A percentile compares a stretch with the other conserved stretches of the same genome.
Evolutionary conservation across 1,140 invertebrate genomes (phyloP).

Genomic region (Anadara kagoshimensis): DNA sequence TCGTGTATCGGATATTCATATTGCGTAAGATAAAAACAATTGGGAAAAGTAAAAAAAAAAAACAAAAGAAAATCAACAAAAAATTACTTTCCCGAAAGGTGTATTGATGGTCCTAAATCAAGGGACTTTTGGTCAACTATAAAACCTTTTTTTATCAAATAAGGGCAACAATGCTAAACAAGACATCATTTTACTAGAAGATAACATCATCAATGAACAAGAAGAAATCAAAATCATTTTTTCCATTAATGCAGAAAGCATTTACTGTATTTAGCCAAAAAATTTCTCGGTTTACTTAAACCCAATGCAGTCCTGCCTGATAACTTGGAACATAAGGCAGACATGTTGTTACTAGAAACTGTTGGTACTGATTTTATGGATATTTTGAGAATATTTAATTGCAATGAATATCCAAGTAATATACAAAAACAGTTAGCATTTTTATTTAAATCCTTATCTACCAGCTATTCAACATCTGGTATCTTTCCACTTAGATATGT

Average conservation of each 20-base stretch:
- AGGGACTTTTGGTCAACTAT: too few relatives aligned
- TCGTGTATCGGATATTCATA: too few relatives aligned
- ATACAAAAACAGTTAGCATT: not conserved
- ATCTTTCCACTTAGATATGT: slow-evolving; percentile 8
- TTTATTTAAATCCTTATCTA: slow-evolving; percentile 19
- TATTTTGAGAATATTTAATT: slow-evolving; percentile 2
- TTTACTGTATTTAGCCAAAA: slow-evolving; percentile 1
- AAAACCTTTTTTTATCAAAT: too few relatives aligned
- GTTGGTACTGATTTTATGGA: not conserved
- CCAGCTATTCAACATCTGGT: slow-evolving; percentile 12
- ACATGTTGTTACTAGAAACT: not conserved
- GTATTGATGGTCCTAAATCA: too few relatives aligned
- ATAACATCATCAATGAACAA: too few relatives aligned
- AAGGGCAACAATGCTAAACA: too few relatives aligned
- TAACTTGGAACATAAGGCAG: not conserved
- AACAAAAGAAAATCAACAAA: too few relatives aligned
- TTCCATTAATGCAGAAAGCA: not conserved
- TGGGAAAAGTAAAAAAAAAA: too few relatives aligned
- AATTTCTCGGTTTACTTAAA: not conserved
- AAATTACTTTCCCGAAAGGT: too few relatives aligned
- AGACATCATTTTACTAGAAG: too few relatives aligned
- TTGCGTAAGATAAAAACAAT: too few relatives aligned
- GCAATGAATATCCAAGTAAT: not conserved
- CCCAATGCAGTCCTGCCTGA: not conserved
- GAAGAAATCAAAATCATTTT: too few relatives aligned